Conservation (phyloP, 2,113 vertebrate genomes). For the Bubo blakistoni region DNA sequence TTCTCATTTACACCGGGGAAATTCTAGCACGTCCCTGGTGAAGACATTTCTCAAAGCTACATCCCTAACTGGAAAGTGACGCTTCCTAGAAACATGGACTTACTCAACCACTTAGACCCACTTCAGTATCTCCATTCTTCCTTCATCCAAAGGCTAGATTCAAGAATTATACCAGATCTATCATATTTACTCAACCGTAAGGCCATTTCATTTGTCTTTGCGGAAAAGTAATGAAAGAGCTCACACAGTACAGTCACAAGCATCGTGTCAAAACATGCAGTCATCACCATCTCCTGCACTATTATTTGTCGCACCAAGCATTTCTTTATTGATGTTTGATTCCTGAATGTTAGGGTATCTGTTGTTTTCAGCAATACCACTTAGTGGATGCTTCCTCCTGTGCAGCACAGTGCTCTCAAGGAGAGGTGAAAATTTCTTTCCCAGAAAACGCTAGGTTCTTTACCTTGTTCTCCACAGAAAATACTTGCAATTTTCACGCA, state of each 20-base stretch:
- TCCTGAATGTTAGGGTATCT: neutral
- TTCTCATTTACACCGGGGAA: neutral
- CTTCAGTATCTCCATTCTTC: neutral
- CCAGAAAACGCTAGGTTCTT: neutral
- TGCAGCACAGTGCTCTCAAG: rapidly evolving
- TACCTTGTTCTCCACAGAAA: neutral
- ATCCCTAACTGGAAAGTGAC: neutral
- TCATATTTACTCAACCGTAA: neutral
- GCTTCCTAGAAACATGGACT: neutral
- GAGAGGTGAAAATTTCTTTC: neutral
- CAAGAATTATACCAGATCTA: neutral
- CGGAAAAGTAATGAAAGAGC: neutral
- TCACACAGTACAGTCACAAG: neutral
- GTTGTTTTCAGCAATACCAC: neutral
- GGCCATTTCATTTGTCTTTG: neutral
- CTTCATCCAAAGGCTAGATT: neutral
- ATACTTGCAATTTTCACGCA: neutral
- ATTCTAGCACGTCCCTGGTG: neutral
- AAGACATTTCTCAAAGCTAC: neutral
- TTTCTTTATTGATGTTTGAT: neutral
- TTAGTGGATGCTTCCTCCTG: neutral
- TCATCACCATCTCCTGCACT: neutral
- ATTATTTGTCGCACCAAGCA: neutral
- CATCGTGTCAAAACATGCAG: neutral
- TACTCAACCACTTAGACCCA: neutral